Evolutionary conservation across 2,797 vertebrate genomes (phyloP), one percentile per base, ranked within the genome.

Genomic region (Alca torda): DNA sequence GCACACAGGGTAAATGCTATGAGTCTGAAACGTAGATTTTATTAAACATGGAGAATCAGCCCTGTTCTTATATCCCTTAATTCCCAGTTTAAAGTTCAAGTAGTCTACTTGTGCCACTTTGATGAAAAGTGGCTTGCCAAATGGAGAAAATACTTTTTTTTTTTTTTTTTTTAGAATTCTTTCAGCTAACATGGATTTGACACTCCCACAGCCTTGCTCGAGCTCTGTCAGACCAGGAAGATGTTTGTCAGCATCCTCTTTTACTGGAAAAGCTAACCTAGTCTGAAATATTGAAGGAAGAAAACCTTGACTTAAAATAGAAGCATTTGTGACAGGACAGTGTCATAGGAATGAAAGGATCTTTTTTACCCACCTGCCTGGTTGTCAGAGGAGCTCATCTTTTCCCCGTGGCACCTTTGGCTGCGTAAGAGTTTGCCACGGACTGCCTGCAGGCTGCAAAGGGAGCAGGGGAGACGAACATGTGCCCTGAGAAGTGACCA

Each of bases 261-360:
- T 61, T 78, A 63, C 80, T 84, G 69, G 18, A 69, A 69, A 69
- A 95, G 50, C 68, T 90, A 94, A 87, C 77, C 61, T 75, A 78
- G 41, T 64, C 91, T 91, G 82, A 95, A 94, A 78, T 72, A 85
- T 78, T 65, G 60, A 85, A 90, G 78, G 64, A 84, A 68, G 65
- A 93, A 93, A 89, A 85, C 75, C 31, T 63, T 79, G 76, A 93
- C 87, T 95, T 91, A 89, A 84, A 89, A 93, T 89, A 90, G 60
- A 94, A 96, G 48, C 45, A 75, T 76, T 93, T 92, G 69, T 95
- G 95, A 95, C 78, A 93, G 93, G 92, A 78, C 16, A 6, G 60
- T 64, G 56, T 77, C 75, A 82, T 54, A 39, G 57, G 72, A 93
- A 75, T 75, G 68, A 64, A 87, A 77, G 28, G 68, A 89, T 69